Evolutionary conservation across 2,797 vertebrate genomes (phyloP).

Genomic region (Tachyglossus aculeatus): DNA sequence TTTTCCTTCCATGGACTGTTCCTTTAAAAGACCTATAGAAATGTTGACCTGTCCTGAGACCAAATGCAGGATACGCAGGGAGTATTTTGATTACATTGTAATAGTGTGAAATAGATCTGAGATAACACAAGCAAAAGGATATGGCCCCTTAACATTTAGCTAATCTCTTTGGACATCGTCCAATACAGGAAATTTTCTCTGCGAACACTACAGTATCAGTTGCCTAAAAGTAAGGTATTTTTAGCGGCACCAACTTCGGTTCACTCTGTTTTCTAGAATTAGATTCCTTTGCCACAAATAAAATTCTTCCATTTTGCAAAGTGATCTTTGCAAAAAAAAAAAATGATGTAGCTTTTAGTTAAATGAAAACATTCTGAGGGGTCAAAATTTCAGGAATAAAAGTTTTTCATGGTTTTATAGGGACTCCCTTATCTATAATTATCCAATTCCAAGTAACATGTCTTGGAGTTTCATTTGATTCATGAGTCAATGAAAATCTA

Average conservation of each 20-base stretch:
- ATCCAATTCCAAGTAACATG: neutral
- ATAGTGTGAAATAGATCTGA: constrained; percentile 62
- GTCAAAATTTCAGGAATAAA: neutral
- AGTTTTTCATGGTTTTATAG: neutral
- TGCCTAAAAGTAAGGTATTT: constrained; percentile 66
- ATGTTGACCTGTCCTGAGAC: constrained; percentile 37
- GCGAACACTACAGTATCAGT: constrained; percentile 40
- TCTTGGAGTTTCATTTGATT: constrained; percentile 8
- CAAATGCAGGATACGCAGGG: constrained; percentile 58
- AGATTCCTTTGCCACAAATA: constrained; percentile 43
- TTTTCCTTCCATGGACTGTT: constrained; percentile 37
- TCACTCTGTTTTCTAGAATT: constrained; percentile 58
- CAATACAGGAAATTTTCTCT: constrained; percentile 69
- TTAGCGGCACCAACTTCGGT: constrained; percentile 51
- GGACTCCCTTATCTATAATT: neutral
- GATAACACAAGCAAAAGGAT: constrained; percentile 64
- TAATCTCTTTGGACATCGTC: constrained; percentile 68
- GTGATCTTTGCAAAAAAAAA: neutral
- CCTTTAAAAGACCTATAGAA: constrained; percentile 53
- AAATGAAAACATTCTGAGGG: neutral
- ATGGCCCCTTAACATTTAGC: constrained; percentile 49
- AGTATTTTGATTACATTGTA: constrained; percentile 63
- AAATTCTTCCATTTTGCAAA: constrained; percentile 34
- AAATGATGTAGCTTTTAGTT: constrained; percentile 10
- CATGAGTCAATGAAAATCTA: neutral